Conservation (phyloP, 2,113 vertebrate species). For the Plecturocebus donacophilus region DNA sequence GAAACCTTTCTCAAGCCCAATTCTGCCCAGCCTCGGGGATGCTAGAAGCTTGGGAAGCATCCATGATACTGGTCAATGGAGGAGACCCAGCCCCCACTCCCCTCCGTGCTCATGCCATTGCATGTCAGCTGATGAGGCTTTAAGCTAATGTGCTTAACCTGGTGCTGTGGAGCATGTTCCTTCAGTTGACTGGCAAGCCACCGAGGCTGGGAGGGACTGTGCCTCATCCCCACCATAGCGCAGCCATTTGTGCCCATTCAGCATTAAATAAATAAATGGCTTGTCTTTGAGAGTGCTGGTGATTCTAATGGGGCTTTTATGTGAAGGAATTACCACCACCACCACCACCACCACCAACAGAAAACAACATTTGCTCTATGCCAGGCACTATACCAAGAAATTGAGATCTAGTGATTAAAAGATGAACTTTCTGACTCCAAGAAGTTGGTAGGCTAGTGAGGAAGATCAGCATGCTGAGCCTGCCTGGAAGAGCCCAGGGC, state of each 20-base stretch:
- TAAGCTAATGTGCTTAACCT: not conserved
- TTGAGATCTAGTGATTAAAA: not conserved
- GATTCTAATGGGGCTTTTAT: not conserved
- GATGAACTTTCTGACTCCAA: not conserved
- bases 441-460: not conserved
- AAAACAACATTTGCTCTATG: not conserved
- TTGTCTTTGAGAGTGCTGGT: not conserved
- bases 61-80: not conserved
- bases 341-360: not conserved
- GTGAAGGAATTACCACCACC: not conserved
- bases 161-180: not conserved
- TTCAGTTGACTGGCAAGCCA: not conserved
- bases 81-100: not conserved
- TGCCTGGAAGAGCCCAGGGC: not conserved
- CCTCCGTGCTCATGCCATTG: not conserved
- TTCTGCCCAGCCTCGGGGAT: not conserved
- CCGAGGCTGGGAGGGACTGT: not conserved
- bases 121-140: not conserved
- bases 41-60: not conserved
- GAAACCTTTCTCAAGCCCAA: not conserved
- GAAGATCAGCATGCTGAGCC: fast-evolving
- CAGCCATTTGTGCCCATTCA: not conserved
- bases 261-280: not conserved
- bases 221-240: not conserved
- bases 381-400: not conserved